Conservation (phyloP, 2,888 invertebrate species). For the Tinea trinotella region DNA sequence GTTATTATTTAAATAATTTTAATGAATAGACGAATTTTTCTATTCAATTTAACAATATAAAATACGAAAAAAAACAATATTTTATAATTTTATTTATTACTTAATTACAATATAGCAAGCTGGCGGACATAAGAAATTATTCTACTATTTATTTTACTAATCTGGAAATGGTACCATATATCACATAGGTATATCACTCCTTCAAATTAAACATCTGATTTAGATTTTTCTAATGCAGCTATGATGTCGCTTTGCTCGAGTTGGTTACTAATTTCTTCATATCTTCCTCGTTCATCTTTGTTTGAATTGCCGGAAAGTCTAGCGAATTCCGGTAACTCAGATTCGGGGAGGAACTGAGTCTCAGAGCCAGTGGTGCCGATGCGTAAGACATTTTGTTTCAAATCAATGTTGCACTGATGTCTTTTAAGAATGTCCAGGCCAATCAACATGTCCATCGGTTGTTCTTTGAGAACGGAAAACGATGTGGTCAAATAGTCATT, state of each 20-base stretch:
- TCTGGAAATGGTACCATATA: too few relatives aligned
- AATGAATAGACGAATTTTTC: too few relatives aligned
- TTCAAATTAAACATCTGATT: too few relatives aligned
- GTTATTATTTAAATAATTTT: too few relatives aligned
- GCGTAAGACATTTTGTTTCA: constrained; percentile 87
- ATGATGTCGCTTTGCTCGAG: constrained; percentile 80
- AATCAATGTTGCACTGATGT: constrained; percentile 96
- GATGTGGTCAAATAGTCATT: constrained; percentile 94
- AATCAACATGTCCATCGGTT: constrained; percentile 98
- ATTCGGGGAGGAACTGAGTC: constrained; percentile 88
- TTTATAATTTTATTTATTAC: too few relatives aligned
- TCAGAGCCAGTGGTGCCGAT: constrained; percentile 97
- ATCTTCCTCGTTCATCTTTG: constrained; percentile 70
- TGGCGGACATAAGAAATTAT: too few relatives aligned
- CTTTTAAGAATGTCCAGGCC: constrained; percentile 98
- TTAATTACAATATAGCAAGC: too few relatives aligned
- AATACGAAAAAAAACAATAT: too few relatives aligned
- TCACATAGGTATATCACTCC: too few relatives aligned
- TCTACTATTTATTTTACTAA: too few relatives aligned
- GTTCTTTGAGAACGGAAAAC: constrained; percentile 96
- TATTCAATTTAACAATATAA: too few relatives aligned
- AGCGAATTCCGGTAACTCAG: constrained; percentile 79
- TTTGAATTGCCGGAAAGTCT: constrained; percentile 80
- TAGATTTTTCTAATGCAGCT: constrained; percentile 81
- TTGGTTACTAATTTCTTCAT: constrained; percentile 60